Conservation (phyloP, 2,113 vertebrate genomes). For the Sylvietta virens region DNA sequence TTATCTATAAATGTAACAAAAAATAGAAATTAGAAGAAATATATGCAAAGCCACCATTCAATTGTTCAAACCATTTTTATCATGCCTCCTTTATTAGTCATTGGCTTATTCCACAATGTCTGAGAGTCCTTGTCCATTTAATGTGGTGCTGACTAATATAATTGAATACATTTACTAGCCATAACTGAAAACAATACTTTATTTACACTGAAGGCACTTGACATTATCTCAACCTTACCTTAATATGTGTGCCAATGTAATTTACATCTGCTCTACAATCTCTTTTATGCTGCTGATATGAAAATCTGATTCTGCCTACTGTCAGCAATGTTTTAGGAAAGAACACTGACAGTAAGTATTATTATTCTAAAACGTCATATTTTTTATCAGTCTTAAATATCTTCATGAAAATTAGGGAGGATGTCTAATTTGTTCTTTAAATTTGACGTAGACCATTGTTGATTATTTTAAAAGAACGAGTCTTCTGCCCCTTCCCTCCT, state of each 20-base stretch:
- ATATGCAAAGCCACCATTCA: not conserved
- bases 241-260: not conserved
- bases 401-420: not conserved
- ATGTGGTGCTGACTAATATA: not conserved
- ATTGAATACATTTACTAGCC: not conserved
- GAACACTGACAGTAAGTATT: not conserved
- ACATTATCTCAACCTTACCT: not conserved
- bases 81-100: not conserved
- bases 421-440: not conserved
- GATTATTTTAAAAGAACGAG: not conserved
- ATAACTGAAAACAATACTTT: not conserved
- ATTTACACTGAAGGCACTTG: not conserved
- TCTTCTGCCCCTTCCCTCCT: not conserved
- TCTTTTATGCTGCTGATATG: not conserved
- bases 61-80: not conserved
- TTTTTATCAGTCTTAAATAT: not conserved
- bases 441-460: rapidly evolving
- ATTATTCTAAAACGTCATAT: not conserved
- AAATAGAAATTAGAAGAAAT: not conserved
- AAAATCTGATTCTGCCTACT: not conserved
- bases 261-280: not conserved
- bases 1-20: not conserved
- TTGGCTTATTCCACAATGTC: not conserved
- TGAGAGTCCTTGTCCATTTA: not conserved
- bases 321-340: not conserved